These are phyloP conservation scores for Caranx melampygus DNA, from an alignment of 2,113 vertebrate genomes.

Conservation along the genomic window DNA sequence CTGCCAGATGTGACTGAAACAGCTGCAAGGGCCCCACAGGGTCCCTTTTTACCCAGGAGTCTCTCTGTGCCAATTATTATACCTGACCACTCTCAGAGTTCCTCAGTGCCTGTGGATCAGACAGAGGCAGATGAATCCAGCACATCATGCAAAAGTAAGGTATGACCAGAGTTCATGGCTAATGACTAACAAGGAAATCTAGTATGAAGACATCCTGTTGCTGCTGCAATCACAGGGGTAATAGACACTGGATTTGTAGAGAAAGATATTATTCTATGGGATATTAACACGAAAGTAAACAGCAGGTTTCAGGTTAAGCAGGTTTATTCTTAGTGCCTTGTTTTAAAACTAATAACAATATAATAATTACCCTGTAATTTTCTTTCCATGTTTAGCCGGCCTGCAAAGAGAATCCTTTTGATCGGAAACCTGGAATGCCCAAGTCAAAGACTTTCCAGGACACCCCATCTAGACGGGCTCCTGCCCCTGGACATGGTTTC, in stretches of 20 bases:
- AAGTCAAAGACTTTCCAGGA: constrained; percentile 82
- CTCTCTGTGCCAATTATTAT: constrained; percentile 85
- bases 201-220: background rate
- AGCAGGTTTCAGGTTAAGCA: background rate
- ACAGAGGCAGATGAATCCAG: background rate
- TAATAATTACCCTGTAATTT: background rate
- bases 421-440: constrained; percentile 83
- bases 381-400: constrained; percentile 72
- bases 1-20: background rate
- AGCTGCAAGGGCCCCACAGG: background rate
- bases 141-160: constrained; percentile 52
- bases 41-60: constrained; percentile 57
- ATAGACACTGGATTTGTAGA: too few relatives aligned
- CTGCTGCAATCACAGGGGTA: background rate
- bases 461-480: constrained; percentile 81
- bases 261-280: background rate
- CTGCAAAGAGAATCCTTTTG: constrained; percentile 88
- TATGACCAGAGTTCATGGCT: constrained; percentile 12
- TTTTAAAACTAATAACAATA: background rate
- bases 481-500: constrained; percentile 91
- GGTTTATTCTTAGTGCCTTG: background rate
- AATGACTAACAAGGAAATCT: background rate
- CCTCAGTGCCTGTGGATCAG: background rate
- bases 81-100: constrained; percentile 10
- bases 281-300: constrained; percentile 3